Base-by-base conservation (phyloP, 2,797 vertebrate genomes). In the Malurus leucopterus region DNA sequence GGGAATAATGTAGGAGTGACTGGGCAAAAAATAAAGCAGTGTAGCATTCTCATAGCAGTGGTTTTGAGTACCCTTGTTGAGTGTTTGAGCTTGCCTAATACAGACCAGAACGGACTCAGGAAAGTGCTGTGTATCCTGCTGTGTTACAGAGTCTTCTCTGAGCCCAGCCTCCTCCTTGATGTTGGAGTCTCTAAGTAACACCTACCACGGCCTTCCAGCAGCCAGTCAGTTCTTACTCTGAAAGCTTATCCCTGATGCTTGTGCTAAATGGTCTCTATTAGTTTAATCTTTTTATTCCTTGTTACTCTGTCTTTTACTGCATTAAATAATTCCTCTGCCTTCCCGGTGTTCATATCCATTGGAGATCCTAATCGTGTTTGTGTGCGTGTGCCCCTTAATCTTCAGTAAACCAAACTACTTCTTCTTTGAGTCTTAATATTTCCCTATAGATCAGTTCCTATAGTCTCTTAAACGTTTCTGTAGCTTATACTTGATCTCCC, bases 21-120 rank as follows among this genome's bases (percentile, higher is more conserved):
- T 57, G 55, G 38, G 38, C 27, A 75, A 73, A 90, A 86, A 72
- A 22, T 30, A 51, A 61, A 63, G 24, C 5, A 4, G n/a, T 62
- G 38, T 50, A 34, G 34, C 16, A 3, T 65, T 89, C 12, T 41
- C 84, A 0, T 2, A 50, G 47, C 20, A 6, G 65, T 8, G 32
- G 15, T 40, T 78, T 74, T 0, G 0, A 34, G n/a, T 47, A 46
- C 53, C 30, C 0, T 0, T 29, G 19, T 44, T 64, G 69, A 73
- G 18, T n/a, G n/a, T 44, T 62, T 51, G 38, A 80, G 38, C 44
- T 85, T 65, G 67, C 29, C 30, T 61, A 3, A 19, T 23, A 4
- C 6, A 30, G 73, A 15, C 29, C 38, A 5, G 16, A 38, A 18
- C 5, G 63, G 58, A 24, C 9, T 9, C 55, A 69, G 47, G 1